Conservation (phyloP, 2,888 invertebrate species). For the Mythimna vitellina region DNA sequence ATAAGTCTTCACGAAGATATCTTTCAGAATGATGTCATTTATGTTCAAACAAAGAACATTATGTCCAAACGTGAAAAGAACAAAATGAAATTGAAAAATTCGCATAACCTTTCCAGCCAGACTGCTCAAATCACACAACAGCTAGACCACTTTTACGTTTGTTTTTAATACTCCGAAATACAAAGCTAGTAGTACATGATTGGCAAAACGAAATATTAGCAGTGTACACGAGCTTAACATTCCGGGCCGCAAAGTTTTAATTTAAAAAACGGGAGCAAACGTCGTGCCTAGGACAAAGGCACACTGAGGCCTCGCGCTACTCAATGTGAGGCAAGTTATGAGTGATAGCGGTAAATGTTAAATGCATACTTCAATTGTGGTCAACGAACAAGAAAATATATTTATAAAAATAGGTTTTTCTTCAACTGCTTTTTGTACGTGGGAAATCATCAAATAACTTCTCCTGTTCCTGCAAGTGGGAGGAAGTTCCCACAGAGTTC, state of each 20-base stretch:
- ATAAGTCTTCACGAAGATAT: too few relatives aligned
- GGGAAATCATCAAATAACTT: too few relatives aligned
- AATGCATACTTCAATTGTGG: not conserved
- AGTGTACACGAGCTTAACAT: conserved; percentile 72
- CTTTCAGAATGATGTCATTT: too few relatives aligned
- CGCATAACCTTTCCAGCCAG: not conserved
- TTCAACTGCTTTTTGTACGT: too few relatives aligned
- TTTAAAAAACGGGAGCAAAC: conserved; percentile 89
- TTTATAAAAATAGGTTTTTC: too few relatives aligned
- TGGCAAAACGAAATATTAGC: conserved; percentile 73
- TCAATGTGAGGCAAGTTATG: conserved; percentile 6
- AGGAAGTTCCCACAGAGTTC: too few relatives aligned
- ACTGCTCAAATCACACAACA: not conserved
- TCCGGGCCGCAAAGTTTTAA: conserved; percentile 89
- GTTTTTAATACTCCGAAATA: conserved; percentile 37
- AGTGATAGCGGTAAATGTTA: conserved; percentile 18
- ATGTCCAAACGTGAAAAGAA: not conserved
- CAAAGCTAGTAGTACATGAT: conserved; percentile 42
- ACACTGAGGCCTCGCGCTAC: conserved; percentile 68
- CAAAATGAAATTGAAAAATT: conserved; percentile 3
- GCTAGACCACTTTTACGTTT: not conserved
- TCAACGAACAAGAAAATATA: too few relatives aligned
- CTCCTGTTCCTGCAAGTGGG: too few relatives aligned
- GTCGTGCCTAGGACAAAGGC: conserved; percentile 86
- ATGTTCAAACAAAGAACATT: not conserved